Percentiles rank a stretch among this genome's conserved stretches.
Evolutionary conservation across 2,888 invertebrate species (phyloP).

Genomic region (Pyralis farinalis): DNA sequence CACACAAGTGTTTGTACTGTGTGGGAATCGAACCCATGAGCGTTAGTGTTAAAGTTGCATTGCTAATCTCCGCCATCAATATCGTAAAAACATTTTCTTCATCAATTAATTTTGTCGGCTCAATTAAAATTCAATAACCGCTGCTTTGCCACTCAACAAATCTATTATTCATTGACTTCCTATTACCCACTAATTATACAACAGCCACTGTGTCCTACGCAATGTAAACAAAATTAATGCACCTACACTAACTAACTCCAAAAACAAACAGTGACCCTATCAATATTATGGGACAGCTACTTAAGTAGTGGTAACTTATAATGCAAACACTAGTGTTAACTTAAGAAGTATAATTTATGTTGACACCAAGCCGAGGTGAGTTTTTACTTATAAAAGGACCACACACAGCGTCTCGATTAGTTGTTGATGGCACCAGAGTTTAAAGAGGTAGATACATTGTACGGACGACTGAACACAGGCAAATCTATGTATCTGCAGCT

Average conservation of each 20-base stretch:
- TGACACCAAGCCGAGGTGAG: conserved; percentile 41
- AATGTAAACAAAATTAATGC: conserved; percentile 16
- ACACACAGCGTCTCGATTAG: conserved; percentile 48
- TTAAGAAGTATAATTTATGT: conserved; percentile 56
- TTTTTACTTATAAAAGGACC: conserved; percentile 36
- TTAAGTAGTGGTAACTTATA: conserved; percentile 24
- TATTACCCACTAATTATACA: conserved; percentile 17
- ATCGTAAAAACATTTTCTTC: too few species aligned
- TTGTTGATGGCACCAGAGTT: conserved; percentile 9
- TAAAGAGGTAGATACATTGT: too few species aligned
- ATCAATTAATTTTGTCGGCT: too few species aligned
- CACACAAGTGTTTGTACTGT: too few species aligned
- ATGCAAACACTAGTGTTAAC: conserved; percentile 17
- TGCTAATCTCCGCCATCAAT: too few species aligned
- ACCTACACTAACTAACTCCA: conserved; percentile 11
- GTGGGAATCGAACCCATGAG: too few species aligned
- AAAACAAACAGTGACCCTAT: conserved; percentile 15
- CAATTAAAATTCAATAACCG: too few species aligned
- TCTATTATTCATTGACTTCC: not conserved
- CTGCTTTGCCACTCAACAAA: too few species aligned
- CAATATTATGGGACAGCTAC: conserved; percentile 21
- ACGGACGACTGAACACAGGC: too few species aligned
- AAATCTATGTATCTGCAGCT: too few species aligned
- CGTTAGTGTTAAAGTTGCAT: too few species aligned
- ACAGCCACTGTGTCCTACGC: conserved; percentile 21